phyloP scores from a whole-genome alignment of 2,888 invertebrate species.

The Blastobasis lacticolella region DNA sequence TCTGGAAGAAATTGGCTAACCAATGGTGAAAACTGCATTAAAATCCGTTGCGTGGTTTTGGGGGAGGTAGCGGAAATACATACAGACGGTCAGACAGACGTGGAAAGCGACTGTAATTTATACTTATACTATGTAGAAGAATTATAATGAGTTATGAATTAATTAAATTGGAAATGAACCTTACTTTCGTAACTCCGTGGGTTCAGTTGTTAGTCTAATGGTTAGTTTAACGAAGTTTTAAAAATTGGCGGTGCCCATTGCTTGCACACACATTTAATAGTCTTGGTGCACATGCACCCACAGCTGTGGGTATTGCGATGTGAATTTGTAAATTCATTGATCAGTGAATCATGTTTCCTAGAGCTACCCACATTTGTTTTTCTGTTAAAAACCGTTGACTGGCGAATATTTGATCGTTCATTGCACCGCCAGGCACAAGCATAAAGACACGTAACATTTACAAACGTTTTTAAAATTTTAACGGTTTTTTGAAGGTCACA shows the following conservation, averaged over 20 bases:
- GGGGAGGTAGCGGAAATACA: no score
- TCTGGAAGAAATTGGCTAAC: no score
- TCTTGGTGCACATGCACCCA: not conserved
- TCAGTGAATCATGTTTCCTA: conserved; percentile 4
- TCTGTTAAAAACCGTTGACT: not conserved
- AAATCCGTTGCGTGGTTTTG: no score
- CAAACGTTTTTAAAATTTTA: conserved; percentile 11
- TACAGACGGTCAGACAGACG: no score
- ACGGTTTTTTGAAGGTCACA: conserved; percentile 25
- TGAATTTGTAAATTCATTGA: not conserved
- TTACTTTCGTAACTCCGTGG: no score
- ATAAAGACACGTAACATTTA: conserved; percentile 30
- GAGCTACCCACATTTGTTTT: conserved; percentile 25
- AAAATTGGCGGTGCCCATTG: not conserved
- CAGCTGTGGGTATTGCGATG: not conserved
- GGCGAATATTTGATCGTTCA: conserved; percentile 20
- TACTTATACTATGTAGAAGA: no score
- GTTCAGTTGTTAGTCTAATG: no score
- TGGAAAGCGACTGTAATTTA: no score
- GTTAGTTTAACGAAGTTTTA: no score
- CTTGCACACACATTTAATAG: not conserved
- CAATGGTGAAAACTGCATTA: no score
- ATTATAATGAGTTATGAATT: no score
- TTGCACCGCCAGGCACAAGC: conserved; percentile 49
- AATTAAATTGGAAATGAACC: no score